phyloP scores from a whole-genome alignment of 2,113 vertebrate genomes.

The Genyomyrus donnyi region DNA sequence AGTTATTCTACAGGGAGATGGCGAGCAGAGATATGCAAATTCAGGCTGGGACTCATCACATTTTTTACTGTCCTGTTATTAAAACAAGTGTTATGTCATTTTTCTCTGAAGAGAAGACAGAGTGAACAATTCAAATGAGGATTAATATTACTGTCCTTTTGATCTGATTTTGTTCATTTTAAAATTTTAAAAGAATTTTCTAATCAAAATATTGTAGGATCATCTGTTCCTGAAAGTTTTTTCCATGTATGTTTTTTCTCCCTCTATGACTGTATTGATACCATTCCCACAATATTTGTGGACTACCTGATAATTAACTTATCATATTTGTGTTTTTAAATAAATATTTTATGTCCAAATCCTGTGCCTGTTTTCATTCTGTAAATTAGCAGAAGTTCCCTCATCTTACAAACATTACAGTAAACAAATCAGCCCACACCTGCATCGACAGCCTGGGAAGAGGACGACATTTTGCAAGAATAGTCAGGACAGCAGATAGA shows the following conservation, averaged over 20 bases:
- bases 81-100: conserved; percentile 39
- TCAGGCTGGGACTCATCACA: conserved; percentile 41
- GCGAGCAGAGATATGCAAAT: conserved; percentile 51
- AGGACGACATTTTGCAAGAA: neutral
- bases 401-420: neutral
- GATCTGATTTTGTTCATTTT: conserved; percentile 46
- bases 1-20: conserved; percentile 27
- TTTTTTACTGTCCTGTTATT: conserved; percentile 41
- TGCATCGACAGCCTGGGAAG: neutral
- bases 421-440: neutral
- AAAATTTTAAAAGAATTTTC: conserved; percentile 54
- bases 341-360: conserved; percentile 74
- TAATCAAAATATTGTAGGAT: conserved; percentile 58
- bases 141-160: conserved; percentile 36
- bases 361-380: neutral
- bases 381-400: neutral
- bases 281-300: conserved; percentile 82
- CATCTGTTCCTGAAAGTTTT: conserved; percentile 63
- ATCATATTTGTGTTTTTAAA: conserved; percentile 80
- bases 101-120: conserved; percentile 36
- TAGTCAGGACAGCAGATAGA: neutral
- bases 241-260: conserved; percentile 59
- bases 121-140: conserved; percentile 28
- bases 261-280: conserved; percentile 72
- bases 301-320: conserved; percentile 82